Evolutionary conservation across 2,113 vertebrate species (phyloP), one percentile per base, ranked within the genome.

Genomic region (Fregata magnificens): DNA sequence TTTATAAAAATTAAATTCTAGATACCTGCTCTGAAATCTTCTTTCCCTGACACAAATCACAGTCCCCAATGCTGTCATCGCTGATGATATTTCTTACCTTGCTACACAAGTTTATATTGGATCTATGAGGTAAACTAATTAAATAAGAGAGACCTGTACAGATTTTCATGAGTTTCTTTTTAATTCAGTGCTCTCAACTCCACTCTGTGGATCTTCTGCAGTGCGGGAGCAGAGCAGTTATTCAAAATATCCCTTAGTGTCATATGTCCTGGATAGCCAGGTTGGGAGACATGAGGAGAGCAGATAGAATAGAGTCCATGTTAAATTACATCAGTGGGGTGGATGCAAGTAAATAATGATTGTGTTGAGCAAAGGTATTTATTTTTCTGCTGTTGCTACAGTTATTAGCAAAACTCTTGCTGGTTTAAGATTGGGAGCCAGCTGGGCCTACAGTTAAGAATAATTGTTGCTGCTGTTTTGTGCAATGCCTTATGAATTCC

Each of bases 391-490:
- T 82, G 40, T 90, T 72, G 34, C 58, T 86, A 79, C 32, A 18
- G 61, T 87, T 96, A 90, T 96, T 93, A 91, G 42, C 45, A 84
- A 91, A 93, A 79, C 70, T 44, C 91, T 25, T 94, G 74, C 89
- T 96, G 93, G 44, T 87, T 93, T 94, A 76, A 85, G 84, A 85
- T 2, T 84, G 56, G 56, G 52, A 94, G 28, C 86, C 81, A 96
- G 81, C 89, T 89, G 92, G 70, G 66, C 14, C 26, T 95, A 56
- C 56, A 76, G 61, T 56, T 93, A 93, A 91, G 86, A 95, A 61
- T 87, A 91, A 96, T 95, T 91, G n/a, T 70, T 88, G 55, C 82
- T 89, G 65, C 59, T 93, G 73, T 76, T 74, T 61, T 82, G 32
- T 76, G 77, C 63, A 70, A 31, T 67, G 42, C 14, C 31, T 95